Evolutionary conservation across 2,888 invertebrate genomes (phyloP).

Genomic region (Diaprepes abbreviatus): DNA sequence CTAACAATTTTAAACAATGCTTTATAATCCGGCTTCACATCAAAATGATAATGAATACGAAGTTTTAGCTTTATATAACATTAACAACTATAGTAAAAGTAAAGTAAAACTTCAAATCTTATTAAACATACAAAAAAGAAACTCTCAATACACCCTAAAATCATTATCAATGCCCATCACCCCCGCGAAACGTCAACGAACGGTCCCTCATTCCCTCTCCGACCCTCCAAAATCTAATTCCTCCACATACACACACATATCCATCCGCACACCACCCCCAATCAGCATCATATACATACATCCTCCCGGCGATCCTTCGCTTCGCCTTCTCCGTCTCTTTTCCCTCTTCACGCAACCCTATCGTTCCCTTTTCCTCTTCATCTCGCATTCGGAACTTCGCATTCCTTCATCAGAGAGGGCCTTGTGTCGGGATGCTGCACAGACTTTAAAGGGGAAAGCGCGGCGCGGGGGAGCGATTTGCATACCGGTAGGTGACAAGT

Average conservation of each 20-base stretch:
- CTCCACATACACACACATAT: conserved; percentile 36
- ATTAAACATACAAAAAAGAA: conserved; percentile 5
- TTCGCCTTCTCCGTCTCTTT: conserved; percentile 20
- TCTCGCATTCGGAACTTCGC: conserved; percentile 33
- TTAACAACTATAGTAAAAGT: too few relatives aligned
- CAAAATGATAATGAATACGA: too few relatives aligned
- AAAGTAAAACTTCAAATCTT: conserved; percentile 1
- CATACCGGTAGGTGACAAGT: conserved; percentile 70
- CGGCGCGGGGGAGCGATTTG: conserved; percentile 63
- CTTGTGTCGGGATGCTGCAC: conserved; percentile 38
- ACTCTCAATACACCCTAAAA: background rate
- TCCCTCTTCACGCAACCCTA: conserved; percentile 1
- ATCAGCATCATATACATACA: conserved; percentile 45
- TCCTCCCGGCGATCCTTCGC: conserved; percentile 18
- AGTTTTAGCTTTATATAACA: too few relatives aligned
- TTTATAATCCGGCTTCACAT: too few relatives aligned
- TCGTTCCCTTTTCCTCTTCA: conserved; percentile 17
- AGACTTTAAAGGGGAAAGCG: conserved; percentile 29
- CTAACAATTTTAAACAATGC: too few relatives aligned
- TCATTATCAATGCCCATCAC: conserved; percentile 19
- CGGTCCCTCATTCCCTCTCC: conserved; percentile 14
- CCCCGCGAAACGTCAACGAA: conserved; percentile 23
- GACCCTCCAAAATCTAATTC: conserved; percentile 40
- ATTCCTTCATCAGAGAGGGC: conserved; percentile 32
- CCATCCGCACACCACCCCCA: conserved; percentile 20